Conservation (phyloP, 2,888 invertebrate species). For the Cheilosia soror region DNA sequence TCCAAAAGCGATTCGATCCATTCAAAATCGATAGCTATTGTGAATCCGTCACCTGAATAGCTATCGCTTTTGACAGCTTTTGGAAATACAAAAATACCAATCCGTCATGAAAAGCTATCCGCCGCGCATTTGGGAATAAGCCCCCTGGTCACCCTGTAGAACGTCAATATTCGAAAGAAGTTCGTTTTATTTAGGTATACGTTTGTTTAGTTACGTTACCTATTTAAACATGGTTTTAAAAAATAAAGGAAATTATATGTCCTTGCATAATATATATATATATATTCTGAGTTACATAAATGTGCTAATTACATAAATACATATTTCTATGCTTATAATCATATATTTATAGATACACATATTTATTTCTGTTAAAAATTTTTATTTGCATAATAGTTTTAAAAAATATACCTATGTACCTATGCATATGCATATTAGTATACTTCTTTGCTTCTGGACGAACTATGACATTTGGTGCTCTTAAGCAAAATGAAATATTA, state of each 20-base stretch:
- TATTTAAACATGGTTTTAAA: too few relatives aligned
- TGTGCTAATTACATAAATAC: too few relatives aligned
- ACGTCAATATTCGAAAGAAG: not conserved
- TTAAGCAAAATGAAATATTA: constrained; percentile 16
- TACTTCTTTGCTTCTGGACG: constrained; percentile 27
- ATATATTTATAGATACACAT: not conserved
- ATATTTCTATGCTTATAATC: not conserved
- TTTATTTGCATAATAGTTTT: not conserved
- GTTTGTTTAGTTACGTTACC: not conserved
- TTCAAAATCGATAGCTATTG: too few relatives aligned
- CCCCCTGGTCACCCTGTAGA: not conserved
- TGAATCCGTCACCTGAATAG: too few relatives aligned
- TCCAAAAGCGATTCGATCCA: too few relatives aligned
- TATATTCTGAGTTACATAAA: too few relatives aligned
- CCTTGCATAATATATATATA: too few relatives aligned
- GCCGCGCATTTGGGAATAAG: too few relatives aligned
- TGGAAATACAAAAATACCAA: too few relatives aligned
- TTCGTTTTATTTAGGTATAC: not conserved
- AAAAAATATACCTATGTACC: not conserved
- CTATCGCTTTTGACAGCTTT: too few relatives aligned
- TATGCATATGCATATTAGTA: not conserved
- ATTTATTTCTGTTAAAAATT: not conserved
- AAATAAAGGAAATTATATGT: too few relatives aligned
- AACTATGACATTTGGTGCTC: constrained; percentile 15
- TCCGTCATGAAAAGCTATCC: too few relatives aligned